Evolutionary conservation across 1,140 invertebrate species (phyloP).

Genomic region (Monomorium pharaonis): DNA sequence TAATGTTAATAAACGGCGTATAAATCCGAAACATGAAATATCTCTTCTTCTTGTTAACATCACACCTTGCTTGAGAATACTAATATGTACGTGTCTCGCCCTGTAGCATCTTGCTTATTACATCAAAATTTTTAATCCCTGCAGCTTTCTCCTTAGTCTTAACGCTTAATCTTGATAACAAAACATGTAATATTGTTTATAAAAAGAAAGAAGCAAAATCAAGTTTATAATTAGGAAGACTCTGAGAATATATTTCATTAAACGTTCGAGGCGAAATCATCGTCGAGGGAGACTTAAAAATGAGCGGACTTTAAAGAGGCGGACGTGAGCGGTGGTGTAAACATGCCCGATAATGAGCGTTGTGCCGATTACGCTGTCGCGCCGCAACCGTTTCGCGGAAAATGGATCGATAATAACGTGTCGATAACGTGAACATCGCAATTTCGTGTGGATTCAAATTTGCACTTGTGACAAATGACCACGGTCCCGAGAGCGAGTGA

Average conservation of each 20-base stretch:
- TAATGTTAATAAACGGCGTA: not conserved
- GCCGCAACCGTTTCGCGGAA: constrained; percentile 41
- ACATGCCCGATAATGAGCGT: constrained; percentile 12
- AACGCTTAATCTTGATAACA: not conserved
- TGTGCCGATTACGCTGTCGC: not conserved
- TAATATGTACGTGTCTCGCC: not conserved
- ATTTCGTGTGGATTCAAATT: constrained; percentile 60
- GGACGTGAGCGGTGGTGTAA: not conserved
- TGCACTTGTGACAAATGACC: constrained; percentile 59
- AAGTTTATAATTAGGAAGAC: not conserved
- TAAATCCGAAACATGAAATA: not conserved
- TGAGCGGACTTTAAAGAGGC: not conserved
- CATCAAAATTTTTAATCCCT: not conserved
- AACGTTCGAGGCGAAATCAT: not conserved
- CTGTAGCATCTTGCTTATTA: not conserved
- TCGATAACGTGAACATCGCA: constrained; percentile 45
- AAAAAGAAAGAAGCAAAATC: not conserved
- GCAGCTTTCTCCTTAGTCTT: not conserved
- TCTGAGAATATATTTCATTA: not conserved
- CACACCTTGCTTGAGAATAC: not conserved
- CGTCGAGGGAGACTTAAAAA: constrained; percentile 10
- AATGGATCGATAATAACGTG: constrained; percentile 41
- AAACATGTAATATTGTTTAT: not conserved
- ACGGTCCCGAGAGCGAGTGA: constrained; percentile 49
- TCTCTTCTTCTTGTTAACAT: not conserved